A percentile compares a stretch with the other conserved stretches of the same genome.
phyloP scores from a whole-genome alignment of 2,113 vertebrate genomes.

The Notothenia coriiceps region DNA sequence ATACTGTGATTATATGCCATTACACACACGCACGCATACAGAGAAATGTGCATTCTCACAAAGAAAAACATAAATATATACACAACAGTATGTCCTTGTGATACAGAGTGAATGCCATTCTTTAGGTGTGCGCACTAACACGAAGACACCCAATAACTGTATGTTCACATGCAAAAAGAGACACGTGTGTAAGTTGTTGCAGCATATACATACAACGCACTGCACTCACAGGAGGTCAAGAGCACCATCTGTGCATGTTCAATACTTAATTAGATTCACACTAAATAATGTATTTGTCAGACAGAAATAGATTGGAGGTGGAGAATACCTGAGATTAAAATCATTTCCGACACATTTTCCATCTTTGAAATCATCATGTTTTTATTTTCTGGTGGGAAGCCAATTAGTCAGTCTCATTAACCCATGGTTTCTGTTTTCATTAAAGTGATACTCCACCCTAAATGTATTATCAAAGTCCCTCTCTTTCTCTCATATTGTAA shows the following conservation, averaged over 20 bases:
- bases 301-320: conserved; percentile 47
- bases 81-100: conserved; percentile 6
- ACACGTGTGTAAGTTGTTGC: conserved; percentile 53
- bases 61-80: conserved; percentile 6
- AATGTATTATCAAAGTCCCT: not conserved
- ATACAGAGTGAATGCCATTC: not conserved
- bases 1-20: conserved; percentile 8
- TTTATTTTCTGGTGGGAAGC: conserved; percentile 16
- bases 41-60: not conserved
- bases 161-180: conserved; percentile 45
- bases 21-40: conserved; percentile 24
- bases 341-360: conserved; percentile 45
- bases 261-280: conserved; percentile 83
- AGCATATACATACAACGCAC: conserved; percentile 43
- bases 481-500: not conserved
- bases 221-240: conserved; percentile 72
- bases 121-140: not conserved
- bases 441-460: conserved; percentile 9
- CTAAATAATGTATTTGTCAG: conserved; percentile 77
- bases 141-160: not conserved
- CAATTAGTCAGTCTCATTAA: conserved; percentile 35
- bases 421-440: conserved; percentile 3
- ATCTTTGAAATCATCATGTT: conserved; percentile 23
- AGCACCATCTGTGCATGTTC: conserved; percentile 82
- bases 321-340: conserved; percentile 64